Base-by-base conservation (phyloP, 2,797 vertebrate genomes). In the Enteromius thamalakanensis region DNA sequence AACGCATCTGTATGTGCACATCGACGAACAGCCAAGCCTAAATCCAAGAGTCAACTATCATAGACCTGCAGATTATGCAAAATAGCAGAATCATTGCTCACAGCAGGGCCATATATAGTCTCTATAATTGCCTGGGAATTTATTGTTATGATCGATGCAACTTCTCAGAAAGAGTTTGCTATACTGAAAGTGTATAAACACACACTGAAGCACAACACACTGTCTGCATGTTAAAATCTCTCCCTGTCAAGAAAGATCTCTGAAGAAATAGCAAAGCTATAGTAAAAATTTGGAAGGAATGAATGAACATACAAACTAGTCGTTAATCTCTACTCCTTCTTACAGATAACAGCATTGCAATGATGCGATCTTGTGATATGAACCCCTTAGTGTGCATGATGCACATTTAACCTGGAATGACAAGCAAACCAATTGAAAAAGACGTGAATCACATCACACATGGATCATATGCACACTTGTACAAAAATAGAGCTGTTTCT, bases 341-440 rank as follows among this genome's bases (percentile, higher is more conserved):
- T 45, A 15, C 37, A 45, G 67, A 47, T 7, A 78, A 65, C 26
- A 34, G 1, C 11, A 17, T 79, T 26, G 17, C 9, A 19, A 21
- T 82, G 49, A 32, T 68, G 19, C 47, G 40, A 19, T 77, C 14
- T 23, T 77, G 26, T 29, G 34, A 29, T 12, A 2, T 37, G 47
- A 65, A 37, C 53, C 47, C 23, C 23, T 55, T 29, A n/a, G 47
- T 53, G 10, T 53, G 62, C 70, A 55, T 14, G 10, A 55, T 82
- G 21, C 32, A 53, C 68, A 76, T 68, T 75, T 75, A 75, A 65
- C 15, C 34, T 17, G 74, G 53, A 58, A 51, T 49, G 64, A 55
- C 62, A 58, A 82, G 62, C 62, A 55, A 67, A 58, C 37, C 29
- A 53, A 69, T 32, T 45, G 72, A 77, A 40, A 68, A 68, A 15